These are phyloP conservation scores for Lepus timidus DNA, from an alignment of 2,113 vertebrate genomes.

Conservation along the genomic window DNA sequence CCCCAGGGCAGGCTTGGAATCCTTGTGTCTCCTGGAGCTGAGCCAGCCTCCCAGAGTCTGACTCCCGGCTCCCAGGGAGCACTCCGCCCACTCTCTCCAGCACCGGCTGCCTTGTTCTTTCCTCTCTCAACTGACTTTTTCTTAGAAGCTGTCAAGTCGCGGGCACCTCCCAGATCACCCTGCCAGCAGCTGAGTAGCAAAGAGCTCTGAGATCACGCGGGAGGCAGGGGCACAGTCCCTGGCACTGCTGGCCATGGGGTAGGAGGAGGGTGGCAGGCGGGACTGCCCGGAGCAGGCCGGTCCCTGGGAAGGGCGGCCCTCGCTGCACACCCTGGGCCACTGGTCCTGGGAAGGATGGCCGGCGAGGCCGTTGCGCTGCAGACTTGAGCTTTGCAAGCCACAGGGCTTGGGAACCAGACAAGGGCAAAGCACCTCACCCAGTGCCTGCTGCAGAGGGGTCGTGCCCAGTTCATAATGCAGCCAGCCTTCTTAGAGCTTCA, in stretches of 20 bases:
- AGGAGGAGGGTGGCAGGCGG: neutral
- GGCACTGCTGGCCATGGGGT: neutral
- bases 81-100: neutral
- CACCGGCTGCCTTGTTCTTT: neutral
- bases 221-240: neutral
- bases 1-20: neutral
- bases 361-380: neutral
- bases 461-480: too few species aligned
- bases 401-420: neutral
- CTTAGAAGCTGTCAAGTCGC: neutral
- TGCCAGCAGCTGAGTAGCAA: neutral
- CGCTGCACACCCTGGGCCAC: neutral
- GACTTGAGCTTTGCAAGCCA: fast-evolving
- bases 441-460: neutral
- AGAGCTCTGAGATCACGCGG: neutral
- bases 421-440: neutral
- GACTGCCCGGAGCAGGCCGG: neutral
- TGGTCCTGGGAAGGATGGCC: neutral
- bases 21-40: neutral
- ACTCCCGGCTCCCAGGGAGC: neutral
- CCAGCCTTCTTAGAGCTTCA: neutral
- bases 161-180: neutral
- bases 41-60: constrained; percentile 1
- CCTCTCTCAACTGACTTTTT: neutral
- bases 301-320: neutral